Evolutionary conservation across 2,888 invertebrate genomes (phyloP), one percentile per base, ranked within the genome.

Genomic region (Tryphoninae sp.): DNA sequence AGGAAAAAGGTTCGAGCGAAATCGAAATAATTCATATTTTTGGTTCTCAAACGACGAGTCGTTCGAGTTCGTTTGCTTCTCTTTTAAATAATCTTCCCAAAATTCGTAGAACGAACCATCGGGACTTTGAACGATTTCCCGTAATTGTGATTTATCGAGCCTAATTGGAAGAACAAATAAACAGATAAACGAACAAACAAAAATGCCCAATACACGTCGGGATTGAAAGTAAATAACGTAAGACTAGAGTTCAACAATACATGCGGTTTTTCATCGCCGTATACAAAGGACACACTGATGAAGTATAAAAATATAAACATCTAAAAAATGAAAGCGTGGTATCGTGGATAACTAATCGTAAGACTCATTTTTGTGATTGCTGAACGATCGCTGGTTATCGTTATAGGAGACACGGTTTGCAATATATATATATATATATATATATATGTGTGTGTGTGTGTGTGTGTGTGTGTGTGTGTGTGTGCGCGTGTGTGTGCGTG

Each of bases 171-270:
- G 59, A 62, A 61, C 42, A 76, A 76, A 69, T 33, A 74, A 74
- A 1, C 7, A 33, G 64, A 61, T 67, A 33, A 71, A 61, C 72
- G 65, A 73, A 33, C 22, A 76, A 82, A 80, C 71, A 22, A 78
- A 84, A 86, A 86, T 86, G 80, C 83, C 86, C 86, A 85, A 87
- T 84, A 80, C 71, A 62, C 81, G 82, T 87, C 84, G 86, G 85
- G 86, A 80, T 33, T 84, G 81, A 86, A 86, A 76, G 83, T 87
- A 84, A 86, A 87, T 91, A 91, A 90, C 88, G 84, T 89, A 90
- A 90, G 91, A 91, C 91, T 91, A 91, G 91, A 91, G 87, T 91
- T 91, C 88, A 91, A 90, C 89, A 90, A 91, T 91, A 91, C 91
- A 89, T 90, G 89, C 88, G 86, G 88, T 89, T 87, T 86, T 69